These are phyloP conservation scores for Rhinopomastus cyanomelas DNA, from an alignment of 2,113 vertebrate genomes.

Conservation along the genomic window DNA sequence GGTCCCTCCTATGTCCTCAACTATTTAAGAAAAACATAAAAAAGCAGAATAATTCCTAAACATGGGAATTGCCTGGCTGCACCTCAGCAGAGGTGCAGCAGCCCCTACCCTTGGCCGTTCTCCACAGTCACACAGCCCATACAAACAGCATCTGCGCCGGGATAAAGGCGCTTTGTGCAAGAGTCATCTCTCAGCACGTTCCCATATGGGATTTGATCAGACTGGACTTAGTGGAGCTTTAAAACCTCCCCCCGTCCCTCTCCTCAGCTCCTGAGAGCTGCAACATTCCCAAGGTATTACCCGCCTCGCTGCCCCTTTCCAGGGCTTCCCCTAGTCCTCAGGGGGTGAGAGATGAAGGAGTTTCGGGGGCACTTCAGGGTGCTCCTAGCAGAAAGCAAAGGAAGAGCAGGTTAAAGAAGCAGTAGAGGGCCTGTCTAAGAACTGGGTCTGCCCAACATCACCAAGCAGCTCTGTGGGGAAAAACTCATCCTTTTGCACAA, in stretches of 20 bases:
- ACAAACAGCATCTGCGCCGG: not conserved
- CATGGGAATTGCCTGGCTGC: not conserved
- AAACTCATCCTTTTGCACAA: slow-evolving; percentile 45
- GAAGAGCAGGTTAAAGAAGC: not conserved
- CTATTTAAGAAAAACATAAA: too few species aligned
- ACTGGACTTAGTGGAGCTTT: slow-evolving; percentile 18
- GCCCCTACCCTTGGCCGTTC: too few species aligned
- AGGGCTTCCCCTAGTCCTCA: not conserved
- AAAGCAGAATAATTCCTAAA: too few species aligned
- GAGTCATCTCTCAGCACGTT: not conserved
- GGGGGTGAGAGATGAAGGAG: not conserved
- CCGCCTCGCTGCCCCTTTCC: not conserved
- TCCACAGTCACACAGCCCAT: too few species aligned
- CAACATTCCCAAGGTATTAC: too few species aligned
- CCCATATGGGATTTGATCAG: slow-evolving; percentile 66
- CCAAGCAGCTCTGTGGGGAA: slow-evolving; percentile 6
- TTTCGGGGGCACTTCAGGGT: too few species aligned
- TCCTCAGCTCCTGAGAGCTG: not conserved
- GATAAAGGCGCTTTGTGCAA: not conserved
- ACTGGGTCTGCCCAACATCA: too few species aligned
- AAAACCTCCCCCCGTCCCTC: not conserved
- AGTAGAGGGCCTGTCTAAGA: not conserved
- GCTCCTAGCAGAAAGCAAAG: too few species aligned
- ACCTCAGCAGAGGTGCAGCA: too few species aligned
- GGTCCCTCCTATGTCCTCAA: too few species aligned